Conservation (phyloP, 2,888 invertebrate genomes). For the Pandemis corylana region DNA sequence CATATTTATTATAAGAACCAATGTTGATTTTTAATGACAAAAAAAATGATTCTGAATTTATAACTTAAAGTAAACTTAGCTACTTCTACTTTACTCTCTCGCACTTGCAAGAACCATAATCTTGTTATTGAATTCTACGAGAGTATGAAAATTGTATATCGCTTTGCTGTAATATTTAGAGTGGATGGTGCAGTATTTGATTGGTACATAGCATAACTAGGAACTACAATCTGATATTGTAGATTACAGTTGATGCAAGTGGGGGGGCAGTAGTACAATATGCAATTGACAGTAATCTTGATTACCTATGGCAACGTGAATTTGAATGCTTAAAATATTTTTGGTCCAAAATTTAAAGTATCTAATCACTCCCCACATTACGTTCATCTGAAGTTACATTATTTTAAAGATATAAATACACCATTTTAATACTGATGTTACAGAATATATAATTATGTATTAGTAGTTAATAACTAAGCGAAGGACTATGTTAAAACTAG, state of each 20-base stretch:
- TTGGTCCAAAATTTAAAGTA: conserved; percentile 78
- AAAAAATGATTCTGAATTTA: conserved; percentile 10
- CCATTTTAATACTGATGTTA: conserved; percentile 83
- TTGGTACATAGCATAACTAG: neutral
- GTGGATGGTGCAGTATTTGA: neutral
- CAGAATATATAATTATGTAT: conserved; percentile 69
- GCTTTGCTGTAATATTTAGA: neutral
- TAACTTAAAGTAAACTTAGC: conserved; percentile 15
- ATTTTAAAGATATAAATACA: conserved; percentile 76
- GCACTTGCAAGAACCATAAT: conserved; percentile 39
- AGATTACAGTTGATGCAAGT: conserved; percentile 38
- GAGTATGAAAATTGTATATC: neutral
- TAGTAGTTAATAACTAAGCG: conserved; percentile 76
- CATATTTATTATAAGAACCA: conserved; percentile 14
- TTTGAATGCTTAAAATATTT: conserved; percentile 80
- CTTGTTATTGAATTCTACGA: conserved; percentile 7
- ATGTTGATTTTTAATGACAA: neutral
- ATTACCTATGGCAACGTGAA: conserved; percentile 80
- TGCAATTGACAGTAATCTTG: conserved; percentile 74
- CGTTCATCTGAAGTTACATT: conserved; percentile 55
- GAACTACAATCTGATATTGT: neutral
- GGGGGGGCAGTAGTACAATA: conserved; percentile 48
- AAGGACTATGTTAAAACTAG: conserved; percentile 74
- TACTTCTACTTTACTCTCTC: conserved; percentile 31
- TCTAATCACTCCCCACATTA: conserved; percentile 68